Evolutionary conservation across 2,797 vertebrate species (phyloP), one percentile per base, ranked within the genome.

Genomic region (Caiman crocodilus): DNA sequence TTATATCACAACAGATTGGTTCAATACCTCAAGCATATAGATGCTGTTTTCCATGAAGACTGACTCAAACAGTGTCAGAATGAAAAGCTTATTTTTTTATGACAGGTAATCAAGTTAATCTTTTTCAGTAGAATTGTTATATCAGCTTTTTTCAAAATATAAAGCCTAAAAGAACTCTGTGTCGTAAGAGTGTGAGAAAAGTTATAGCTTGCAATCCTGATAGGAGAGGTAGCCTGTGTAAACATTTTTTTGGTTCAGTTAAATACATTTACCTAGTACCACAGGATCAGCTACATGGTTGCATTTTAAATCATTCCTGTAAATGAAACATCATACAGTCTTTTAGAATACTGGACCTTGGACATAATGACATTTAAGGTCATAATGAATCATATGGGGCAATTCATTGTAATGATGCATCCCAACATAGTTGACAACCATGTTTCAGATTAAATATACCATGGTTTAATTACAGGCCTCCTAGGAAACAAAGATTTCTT

Each of bases 1-100:
- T 90, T 59, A 87, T 79, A 82, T 93, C 64, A 94, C 42, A 82
- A 26, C 4, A 79, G 75, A 88, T 55, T 74, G 89, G 67, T 58
- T 93, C 78, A 67, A 84, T 95, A 90, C 26, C 61, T 90, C 79
- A 79, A 64, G 7, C 6, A 20, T 79, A n/a, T 14, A 13, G 65
- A 42, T 59, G 50, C 30, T 21, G 4, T 9, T 69, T 23, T 32
- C 13, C 67, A 65, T 60, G 76, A 76, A 90, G 81, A 90, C 16
- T 73, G 69, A 84, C 90, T 56, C 55, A 8, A 87, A 15, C 28
- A 7, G 4, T 32, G 28, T 20, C 9, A 55, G 26, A 55, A 42
- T 25, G 61, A 83, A 95, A 94, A 55, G 7, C 1, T 85, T 82
- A 61, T 87, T 90, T 65, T 57, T 78, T 28, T 28, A 55, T 59